These are phyloP conservation scores for Agrochola lychnidis DNA, from an alignment of 2,888 invertebrate genomes.

Conservation along the genomic window DNA sequence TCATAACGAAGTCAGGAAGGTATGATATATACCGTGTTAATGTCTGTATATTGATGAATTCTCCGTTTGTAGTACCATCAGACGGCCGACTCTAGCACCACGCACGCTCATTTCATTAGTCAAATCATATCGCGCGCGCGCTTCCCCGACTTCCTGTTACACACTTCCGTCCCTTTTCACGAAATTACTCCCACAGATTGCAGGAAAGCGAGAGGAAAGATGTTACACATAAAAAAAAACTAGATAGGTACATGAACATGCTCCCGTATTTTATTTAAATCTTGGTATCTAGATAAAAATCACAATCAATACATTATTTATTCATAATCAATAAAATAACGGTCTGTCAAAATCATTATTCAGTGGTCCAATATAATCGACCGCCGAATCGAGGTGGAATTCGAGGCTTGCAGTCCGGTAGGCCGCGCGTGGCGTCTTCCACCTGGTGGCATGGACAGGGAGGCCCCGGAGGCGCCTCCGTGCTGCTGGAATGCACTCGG, in stretches of 20 bases:
- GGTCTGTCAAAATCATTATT: conserved; percentile 25
- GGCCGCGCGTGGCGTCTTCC: conserved; percentile 92
- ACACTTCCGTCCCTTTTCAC: too few relatives aligned
- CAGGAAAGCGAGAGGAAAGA: too few relatives aligned
- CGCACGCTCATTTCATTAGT: too few relatives aligned
- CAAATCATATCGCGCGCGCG: too few relatives aligned
- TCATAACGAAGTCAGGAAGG: too few relatives aligned
- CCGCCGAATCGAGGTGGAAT: conserved; percentile 92
- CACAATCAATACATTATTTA: neutral
- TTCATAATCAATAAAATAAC: conserved; percentile 2
- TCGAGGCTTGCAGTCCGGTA: conserved; percentile 91
- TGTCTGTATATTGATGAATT: too few relatives aligned
- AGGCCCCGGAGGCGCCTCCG: conserved; percentile 90
- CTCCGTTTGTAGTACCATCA: too few relatives aligned
- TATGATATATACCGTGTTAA: too few relatives aligned
- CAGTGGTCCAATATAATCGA: conserved; percentile 81
- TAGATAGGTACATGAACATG: neutral
- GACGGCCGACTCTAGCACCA: too few relatives aligned
- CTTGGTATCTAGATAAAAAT: neutral
- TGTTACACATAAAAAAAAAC: too few relatives aligned
- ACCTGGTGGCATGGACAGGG: conserved; percentile 89
- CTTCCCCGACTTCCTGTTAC: too few relatives aligned
- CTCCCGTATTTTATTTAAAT: neutral
- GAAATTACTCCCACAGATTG: too few relatives aligned
- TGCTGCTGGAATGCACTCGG: conserved; percentile 90